phyloP scores from a whole-genome alignment of 2,797 vertebrate species.

The Neopelma chrysocephalum region DNA sequence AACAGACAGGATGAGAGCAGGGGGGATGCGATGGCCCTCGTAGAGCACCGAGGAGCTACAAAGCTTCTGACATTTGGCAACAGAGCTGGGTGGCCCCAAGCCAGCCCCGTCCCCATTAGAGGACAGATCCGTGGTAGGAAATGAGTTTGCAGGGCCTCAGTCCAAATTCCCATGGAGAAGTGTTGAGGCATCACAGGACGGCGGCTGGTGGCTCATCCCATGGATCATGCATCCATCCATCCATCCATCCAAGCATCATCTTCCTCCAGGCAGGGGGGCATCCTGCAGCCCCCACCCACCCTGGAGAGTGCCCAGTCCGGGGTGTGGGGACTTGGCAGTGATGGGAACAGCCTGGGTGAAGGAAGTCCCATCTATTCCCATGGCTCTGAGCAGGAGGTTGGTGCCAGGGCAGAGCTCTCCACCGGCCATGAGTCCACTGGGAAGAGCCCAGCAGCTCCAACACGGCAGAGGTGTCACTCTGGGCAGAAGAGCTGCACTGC shows the following conservation, averaged over 20 bases:
- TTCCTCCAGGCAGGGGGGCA: background rate
- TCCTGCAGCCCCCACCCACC: background rate
- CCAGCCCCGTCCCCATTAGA: background rate
- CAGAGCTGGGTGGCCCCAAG: background rate
- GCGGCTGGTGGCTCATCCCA: background rate
- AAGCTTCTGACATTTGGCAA: background rate
- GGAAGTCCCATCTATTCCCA: background rate
- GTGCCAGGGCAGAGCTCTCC: background rate
- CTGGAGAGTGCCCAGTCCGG: accelerated
- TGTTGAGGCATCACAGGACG: background rate
- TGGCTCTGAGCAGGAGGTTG: accelerated
- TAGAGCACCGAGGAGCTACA: background rate
- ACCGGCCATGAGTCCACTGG: accelerated
- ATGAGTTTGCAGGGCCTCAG: conserved; percentile 13
- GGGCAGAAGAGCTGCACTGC: background rate
- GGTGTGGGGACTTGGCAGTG: accelerated
- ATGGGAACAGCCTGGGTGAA: accelerated
- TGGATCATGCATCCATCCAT: background rate
- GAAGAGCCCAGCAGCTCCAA: background rate
- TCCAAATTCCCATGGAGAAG: background rate
- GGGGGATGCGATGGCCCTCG: background rate
- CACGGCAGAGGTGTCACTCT: accelerated
- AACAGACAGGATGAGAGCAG: background rate
- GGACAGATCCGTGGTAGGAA: background rate
- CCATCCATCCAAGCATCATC: background rate